Conservation (phyloP, 35 echinoderm and acorn worm species). For the Ophioderma brevispina region DNA sequence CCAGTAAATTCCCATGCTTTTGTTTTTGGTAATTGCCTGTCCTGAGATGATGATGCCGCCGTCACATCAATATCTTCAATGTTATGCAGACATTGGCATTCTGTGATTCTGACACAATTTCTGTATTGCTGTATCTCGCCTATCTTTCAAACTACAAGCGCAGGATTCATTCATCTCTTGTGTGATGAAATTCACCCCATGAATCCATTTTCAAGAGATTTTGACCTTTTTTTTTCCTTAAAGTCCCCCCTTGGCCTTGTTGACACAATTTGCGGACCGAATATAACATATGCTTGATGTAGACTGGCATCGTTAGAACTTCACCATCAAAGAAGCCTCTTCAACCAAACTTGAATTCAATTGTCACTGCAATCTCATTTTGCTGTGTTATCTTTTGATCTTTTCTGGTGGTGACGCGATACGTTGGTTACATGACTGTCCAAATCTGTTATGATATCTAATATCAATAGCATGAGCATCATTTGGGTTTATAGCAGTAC, state of each 20-base stretch:
- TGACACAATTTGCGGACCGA: not conserved
- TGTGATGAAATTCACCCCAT: not conserved
- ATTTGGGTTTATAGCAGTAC: not conserved
- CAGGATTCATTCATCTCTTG: not conserved
- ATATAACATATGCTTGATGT: not conserved
- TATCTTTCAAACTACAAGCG: not conserved
- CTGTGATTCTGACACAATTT: not conserved
- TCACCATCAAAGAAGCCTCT: not conserved
- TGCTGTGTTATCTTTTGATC: not conserved
- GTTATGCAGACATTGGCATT: not conserved
- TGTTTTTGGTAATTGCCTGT: not conserved
- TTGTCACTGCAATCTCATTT: not conserved
- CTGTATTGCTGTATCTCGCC: not conserved
- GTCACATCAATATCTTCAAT: not conserved
- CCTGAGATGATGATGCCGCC: not conserved
- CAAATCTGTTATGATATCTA: not conserved
- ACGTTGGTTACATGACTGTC: not conserved
- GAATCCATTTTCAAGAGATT: not conserved
- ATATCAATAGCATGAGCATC: not conserved
- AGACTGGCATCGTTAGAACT: not conserved
- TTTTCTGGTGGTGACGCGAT: not conserved
- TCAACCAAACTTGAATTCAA: not conserved
- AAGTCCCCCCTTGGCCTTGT: not conserved
- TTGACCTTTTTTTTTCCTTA: not conserved
- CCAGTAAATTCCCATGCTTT: not conserved